Evolutionary conservation across 2,888 invertebrate species (phyloP).

Genomic region (Pycnomerus fuliginosus): DNA sequence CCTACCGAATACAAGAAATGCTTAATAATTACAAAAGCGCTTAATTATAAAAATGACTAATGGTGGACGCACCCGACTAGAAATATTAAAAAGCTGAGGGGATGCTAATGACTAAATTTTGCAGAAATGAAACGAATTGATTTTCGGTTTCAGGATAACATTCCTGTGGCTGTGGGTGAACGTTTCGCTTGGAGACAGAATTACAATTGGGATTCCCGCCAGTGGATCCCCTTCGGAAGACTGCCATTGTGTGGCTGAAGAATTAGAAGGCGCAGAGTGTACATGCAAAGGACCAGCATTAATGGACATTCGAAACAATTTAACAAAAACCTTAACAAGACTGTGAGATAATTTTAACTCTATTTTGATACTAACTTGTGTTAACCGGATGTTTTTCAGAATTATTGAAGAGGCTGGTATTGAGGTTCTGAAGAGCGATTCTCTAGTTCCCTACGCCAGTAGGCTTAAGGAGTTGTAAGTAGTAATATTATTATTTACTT

Average conservation of each 20-base stretch:
- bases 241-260: slow-evolving; percentile 40
- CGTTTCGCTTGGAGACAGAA: slow-evolving; percentile 8
- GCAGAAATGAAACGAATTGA: not conserved
- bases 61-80: no score
- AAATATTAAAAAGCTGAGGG: no score
- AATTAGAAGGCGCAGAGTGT: slow-evolving; percentile 30
- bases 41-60: no score
- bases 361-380: slow-evolving; percentile 1
- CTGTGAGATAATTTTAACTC: not conserved
- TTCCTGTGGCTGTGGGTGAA: slow-evolving; percentile 12
- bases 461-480: slow-evolving; percentile 50
- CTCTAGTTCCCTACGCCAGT: slow-evolving; percentile 42
- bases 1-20: no score
- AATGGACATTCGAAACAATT: slow-evolving; percentile 42
- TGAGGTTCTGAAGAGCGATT: slow-evolving; percentile 46
- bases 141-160: slow-evolving; percentile 5
- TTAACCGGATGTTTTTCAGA: slow-evolving; percentile 34
- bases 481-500: no score
- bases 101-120: no score
- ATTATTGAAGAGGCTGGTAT: slow-evolving; percentile 49
- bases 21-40: no score
- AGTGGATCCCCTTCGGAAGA: slow-evolving; percentile 21
- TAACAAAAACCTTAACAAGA: slow-evolving; percentile 32
- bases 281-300: slow-evolving; percentile 42
- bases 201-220: slow-evolving; percentile 17